Evolutionary conservation across 2,888 invertebrate species (phyloP), one percentile per base, ranked within the genome.

Genomic region (Sphaeridia pumilis): DNA sequence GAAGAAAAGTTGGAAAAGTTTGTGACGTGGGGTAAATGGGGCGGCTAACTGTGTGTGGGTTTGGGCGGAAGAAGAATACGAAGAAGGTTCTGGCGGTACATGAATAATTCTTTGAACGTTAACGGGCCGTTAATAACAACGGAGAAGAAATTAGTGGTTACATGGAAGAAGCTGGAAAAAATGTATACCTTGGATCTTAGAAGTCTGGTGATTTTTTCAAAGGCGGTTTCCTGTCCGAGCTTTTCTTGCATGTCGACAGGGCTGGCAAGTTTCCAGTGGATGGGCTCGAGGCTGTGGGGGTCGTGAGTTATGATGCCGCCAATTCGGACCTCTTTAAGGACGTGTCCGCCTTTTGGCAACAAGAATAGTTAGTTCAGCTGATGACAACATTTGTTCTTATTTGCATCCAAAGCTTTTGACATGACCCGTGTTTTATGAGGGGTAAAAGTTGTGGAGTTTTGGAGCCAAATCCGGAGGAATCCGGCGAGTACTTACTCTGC

Each of bases 291-390:
- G 34, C 63, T 61, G 43, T 60, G 57, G 21, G 57, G 61, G 35
- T 64, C 60, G 28, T 63, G 64, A 26, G 62, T 59, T 2, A 64
- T 58, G 7, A 63, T 49, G 14, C 56, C 56, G 20, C 64, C 64
- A 22, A 64, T 59, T 49, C 60, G 58, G 4, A 64, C 53, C 46
- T 64, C 64, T n/a, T 51, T 43, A 4, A 64, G 46, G 14, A 50
- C 36, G 46, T 64, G 64, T 26, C 64, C 63, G 56, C 59, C 60
- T 63, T 26, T n/a, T n/a, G n/a, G n/a, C n/a, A n/a, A n/a, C n/a
- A n/a, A n/a, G n/a, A n/a, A n/a, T n/a, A n/a, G n/a, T n/a, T n/a
- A n/a, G n/a, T n/a, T n/a, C n/a, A n/a, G n/a, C n/a, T n/a, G n/a
- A n/a, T n/a, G n/a, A n/a, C n/a, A n/a, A n/a, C n/a, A n/a, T n/a